Percentiles rank a stretch among this genome's conserved stretches.
phyloP scores from a whole-genome alignment of 2,888 invertebrate genomes.

The Erebia aethiops region DNA sequence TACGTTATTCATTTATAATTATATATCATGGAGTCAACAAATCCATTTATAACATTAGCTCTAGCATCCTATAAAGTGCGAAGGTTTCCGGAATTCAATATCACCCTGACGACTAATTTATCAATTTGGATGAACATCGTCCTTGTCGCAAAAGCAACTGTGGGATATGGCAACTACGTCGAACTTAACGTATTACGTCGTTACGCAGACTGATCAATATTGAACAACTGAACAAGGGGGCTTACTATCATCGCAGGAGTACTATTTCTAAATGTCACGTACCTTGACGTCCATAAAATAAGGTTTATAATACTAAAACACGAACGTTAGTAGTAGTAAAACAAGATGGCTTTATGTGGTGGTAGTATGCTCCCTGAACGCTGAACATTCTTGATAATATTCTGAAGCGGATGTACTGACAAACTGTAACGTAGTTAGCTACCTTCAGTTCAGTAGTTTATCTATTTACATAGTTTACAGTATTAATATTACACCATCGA shows the following conservation, averaged over 20 bases:
- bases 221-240: not conserved
- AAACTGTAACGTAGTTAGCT: not conserved
- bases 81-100: not conserved
- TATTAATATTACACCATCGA: not conserved
- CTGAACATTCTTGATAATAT: constrained; percentile 6
- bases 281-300: no score
- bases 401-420: not conserved
- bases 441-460: not conserved
- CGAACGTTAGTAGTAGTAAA: no score
- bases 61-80: not conserved
- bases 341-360: no score
- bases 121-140: not conserved
- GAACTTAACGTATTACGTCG: not conserved
- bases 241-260: no score
- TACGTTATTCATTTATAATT: no score
- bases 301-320: no score
- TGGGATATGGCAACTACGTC: not conserved
- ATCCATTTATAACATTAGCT: not conserved
- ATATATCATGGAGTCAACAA: not conserved
- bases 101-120: not conserved
- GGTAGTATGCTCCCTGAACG: not conserved
- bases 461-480: not conserved
- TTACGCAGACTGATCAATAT: not conserved
- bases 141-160: not conserved
- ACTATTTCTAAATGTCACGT: no score